Evolutionary conservation across 2,888 invertebrate genomes (phyloP).

Genomic region (Chirona hameri): DNA sequence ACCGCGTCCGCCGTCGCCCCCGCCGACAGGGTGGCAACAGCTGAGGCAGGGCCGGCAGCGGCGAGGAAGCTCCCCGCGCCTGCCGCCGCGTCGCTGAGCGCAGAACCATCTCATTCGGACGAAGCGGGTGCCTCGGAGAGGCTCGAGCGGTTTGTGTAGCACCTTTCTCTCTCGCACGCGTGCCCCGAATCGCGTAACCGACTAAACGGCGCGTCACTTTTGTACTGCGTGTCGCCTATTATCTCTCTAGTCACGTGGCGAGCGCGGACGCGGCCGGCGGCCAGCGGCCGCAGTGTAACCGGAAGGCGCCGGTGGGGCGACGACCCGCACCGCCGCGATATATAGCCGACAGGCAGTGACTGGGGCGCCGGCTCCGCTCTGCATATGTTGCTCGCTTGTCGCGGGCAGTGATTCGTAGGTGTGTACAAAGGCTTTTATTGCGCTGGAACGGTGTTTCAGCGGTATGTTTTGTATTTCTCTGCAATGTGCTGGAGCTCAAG

Average conservation of each 20-base stretch:
- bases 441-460: background rate
- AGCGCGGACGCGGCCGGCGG: background rate
- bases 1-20: background rate
- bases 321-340: too few relatives aligned
- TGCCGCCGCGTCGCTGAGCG: background rate
- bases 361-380: background rate
- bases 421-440: background rate
- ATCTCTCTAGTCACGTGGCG: background rate
- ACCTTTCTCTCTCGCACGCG: background rate
- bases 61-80: background rate
- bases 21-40: too few relatives aligned
- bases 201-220: background rate
- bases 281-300: background rate
- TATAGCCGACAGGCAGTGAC: too few relatives aligned
- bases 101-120: conserved; percentile 1
- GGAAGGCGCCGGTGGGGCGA: too few relatives aligned
- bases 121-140: conserved; percentile 6
- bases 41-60: background rate
- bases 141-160: background rate
- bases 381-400: background rate
- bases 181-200: background rate
- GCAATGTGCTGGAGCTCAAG: background rate
- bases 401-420: background rate
- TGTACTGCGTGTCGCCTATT: background rate
- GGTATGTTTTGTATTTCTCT: conserved; percentile 4